These are phyloP conservation scores for Lithophane leautieri DNA, from an alignment of 2,888 invertebrate species.

Conservation along the genomic window DNA sequence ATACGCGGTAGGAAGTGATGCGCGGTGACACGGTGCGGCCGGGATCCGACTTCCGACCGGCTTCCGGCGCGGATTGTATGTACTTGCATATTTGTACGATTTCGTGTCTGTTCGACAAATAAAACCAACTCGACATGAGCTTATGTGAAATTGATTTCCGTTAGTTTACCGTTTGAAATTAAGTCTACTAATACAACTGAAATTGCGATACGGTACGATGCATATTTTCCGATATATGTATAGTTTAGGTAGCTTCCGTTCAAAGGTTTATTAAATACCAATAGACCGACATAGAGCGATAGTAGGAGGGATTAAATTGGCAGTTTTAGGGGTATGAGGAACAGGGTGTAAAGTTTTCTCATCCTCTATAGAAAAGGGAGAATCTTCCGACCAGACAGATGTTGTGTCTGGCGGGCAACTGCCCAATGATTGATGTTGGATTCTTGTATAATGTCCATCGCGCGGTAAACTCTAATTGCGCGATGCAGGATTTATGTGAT, in stretches of 20 bases:
- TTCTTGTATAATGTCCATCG: too few species aligned
- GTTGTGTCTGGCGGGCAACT: too few species aligned
- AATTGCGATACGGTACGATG: not conserved
- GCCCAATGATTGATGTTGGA: too few species aligned
- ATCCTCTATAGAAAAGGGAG: too few species aligned
- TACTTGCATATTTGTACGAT: slow-evolving; percentile 63
- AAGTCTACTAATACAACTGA: slow-evolving; percentile 12
- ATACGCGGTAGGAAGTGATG: slow-evolving; percentile 64
- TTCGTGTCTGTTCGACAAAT: slow-evolving; percentile 64
- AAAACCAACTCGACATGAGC: slow-evolving; percentile 51
- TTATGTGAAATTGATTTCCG: slow-evolving; percentile 47
- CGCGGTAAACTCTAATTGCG: too few species aligned
- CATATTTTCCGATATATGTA: not conserved
- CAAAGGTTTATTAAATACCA: not conserved
- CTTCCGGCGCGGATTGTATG: slow-evolving; percentile 61
- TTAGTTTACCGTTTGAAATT: slow-evolving; percentile 32
- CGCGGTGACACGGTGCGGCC: slow-evolving; percentile 63
- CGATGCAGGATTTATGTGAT: too few species aligned
- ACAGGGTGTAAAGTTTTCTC: too few species aligned
- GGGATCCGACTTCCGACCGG: slow-evolving; percentile 67
- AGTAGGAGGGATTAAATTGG: not conserved
- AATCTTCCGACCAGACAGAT: too few species aligned
- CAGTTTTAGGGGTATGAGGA: too few species aligned
- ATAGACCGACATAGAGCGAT: not conserved
- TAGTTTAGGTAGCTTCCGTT: not conserved